These are phyloP conservation scores for Epinotia brunnichana DNA, from an alignment of 2,888 invertebrate genomes.

Conservation along the genomic window DNA sequence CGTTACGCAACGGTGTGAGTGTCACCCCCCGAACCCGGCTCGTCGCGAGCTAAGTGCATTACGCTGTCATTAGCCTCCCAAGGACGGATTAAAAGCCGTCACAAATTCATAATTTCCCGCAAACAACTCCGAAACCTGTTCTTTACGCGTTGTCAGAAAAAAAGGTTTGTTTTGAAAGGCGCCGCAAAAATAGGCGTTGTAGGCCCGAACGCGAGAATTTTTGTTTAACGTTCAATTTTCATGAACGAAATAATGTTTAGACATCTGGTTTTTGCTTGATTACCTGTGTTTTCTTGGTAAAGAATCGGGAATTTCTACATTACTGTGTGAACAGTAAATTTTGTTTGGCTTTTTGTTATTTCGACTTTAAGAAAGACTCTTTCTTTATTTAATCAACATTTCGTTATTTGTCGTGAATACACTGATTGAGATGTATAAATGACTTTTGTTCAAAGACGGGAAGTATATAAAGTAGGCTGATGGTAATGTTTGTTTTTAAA, in stretches of 20 bases:
- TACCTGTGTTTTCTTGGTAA: conserved; percentile 1
- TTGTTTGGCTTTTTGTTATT: not conserved
- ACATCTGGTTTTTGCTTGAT: not conserved
- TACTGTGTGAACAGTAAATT: not conserved
- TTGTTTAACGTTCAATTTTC: not conserved
- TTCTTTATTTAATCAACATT: not conserved
- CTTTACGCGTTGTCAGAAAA: conserved; percentile 3
- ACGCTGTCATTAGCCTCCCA: conserved; percentile 66
- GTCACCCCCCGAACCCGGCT: conserved; percentile 47
- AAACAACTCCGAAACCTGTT: conserved; percentile 45
- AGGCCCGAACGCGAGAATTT: not conserved
- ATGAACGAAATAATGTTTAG: not conserved
- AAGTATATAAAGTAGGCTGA: too few relatives aligned
- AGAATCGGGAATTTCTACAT: conserved; percentile 1
- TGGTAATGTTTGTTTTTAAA: too few relatives aligned
- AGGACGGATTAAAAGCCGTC: conserved; percentile 34
- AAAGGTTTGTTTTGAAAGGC: not conserved
- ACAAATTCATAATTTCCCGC: conserved; percentile 57
- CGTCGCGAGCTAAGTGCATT: conserved; percentile 63
- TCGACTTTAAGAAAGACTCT: not conserved
- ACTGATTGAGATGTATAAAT: not conserved
- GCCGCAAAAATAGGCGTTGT: conserved; percentile 6
- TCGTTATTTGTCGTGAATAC: not conserved
- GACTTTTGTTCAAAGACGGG: not conserved
- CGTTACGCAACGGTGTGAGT: conserved; percentile 48